Evolutionary conservation across 2,113 vertebrate genomes (phyloP).

Genomic region (human (Homo sapiens)): GRCh38 chr3:139040501-139041000

Average conservation of each 20-base stretch:
- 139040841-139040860: slow-evolving; percentile 12
- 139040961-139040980: neutral
- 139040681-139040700: neutral
- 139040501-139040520: too few species aligned
- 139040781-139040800: neutral
- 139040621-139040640: slow-evolving; percentile 17
- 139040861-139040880: neutral
- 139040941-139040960: neutral
- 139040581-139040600: neutral
- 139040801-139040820: slow-evolving; percentile 13
- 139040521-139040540: slow-evolving; percentile 22
- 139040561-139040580: neutral
- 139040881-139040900: slow-evolving; percentile 4
- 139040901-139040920: neutral
- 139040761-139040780: neutral
- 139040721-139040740: neutral
- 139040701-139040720: neutral
- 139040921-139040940: neutral
- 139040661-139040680: neutral
- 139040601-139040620: neutral
- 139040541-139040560: neutral
- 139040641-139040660: neutral
- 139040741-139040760: slow-evolving; percentile 20
- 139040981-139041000: neutral
- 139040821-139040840: slow-evolving; percentile 4